Evolutionary conservation across 2,113 vertebrate species (phyloP).

Genomic region (Anarrhichthys ocellatus): DNA sequence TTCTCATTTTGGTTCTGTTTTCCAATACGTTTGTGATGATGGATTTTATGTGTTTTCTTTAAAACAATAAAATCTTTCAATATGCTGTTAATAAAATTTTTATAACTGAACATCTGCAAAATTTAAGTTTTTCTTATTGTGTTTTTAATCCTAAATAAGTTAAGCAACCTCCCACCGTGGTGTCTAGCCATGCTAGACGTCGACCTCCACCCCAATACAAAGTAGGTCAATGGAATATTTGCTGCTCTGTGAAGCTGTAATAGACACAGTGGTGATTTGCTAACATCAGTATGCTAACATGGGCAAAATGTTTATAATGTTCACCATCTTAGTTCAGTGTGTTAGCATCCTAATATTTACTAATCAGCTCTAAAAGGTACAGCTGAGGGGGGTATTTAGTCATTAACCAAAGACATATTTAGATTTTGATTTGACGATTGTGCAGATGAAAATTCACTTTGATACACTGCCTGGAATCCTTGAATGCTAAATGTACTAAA

Average conservation of each 20-base stretch:
- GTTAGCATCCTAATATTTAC: neutral
- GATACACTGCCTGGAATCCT: neutral
- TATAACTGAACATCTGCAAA: neutral
- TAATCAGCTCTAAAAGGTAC: neutral
- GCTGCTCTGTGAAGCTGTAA: neutral
- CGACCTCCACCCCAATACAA: neutral
- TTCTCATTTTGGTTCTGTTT: conserved; percentile 7
- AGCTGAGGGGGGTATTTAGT: neutral
- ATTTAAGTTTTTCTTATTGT: neutral
- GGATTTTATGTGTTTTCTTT: neutral
- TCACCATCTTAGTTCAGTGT: neutral
- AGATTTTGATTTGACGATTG: neutral
- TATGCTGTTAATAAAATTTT: neutral
- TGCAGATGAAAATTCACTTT: neutral
- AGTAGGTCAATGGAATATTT: neutral
- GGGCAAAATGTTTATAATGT: neutral
- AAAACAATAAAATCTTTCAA: neutral
- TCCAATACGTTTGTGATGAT: neutral
- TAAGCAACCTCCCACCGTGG: neutral
- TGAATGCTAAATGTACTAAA: neutral
- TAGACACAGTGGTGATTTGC: neutral
- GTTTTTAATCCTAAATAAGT: neutral
- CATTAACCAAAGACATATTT: neutral
- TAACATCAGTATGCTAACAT: neutral
- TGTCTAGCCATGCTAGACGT: neutral